A percentile compares a stretch with the other conserved stretches of the same genome.
phyloP scores from a whole-genome alignment of 1,140 invertebrate genomes.

The Trinorchestia longiramus region DNA sequence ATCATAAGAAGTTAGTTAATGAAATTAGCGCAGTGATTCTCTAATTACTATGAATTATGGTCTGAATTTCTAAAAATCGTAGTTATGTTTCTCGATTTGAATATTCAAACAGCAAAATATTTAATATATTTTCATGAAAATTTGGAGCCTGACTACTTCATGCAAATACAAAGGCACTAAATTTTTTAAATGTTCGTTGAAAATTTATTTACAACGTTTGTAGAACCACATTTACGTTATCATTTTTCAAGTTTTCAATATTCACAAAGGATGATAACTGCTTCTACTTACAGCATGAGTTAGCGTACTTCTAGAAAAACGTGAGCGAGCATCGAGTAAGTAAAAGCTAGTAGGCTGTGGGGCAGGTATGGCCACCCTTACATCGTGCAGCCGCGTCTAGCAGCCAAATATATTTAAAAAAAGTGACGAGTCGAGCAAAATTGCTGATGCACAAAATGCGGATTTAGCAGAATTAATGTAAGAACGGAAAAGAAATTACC shows the following conservation, averaged over 20 bases:
- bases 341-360: background rate
- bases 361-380: too few relatives aligned
- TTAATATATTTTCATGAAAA: background rate
- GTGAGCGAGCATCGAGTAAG: background rate
- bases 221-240: background rate
- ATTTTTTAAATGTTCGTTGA: background rate
- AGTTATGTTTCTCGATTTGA: background rate
- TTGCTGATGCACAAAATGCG: background rate
- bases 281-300: background rate
- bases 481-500: conserved; percentile 20
- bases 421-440: background rate
- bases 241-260: background rate
- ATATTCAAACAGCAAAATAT: background rate
- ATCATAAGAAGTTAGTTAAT: background rate
- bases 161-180: background rate
- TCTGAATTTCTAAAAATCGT: background rate
- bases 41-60: background rate
- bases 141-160: background rate
- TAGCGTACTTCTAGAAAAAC: background rate
- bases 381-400: background rate
- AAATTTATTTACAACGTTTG: background rate
- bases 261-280: background rate
- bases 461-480: background rate
- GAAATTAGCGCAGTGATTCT: background rate
- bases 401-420: background rate